phyloP scores from a whole-genome alignment of 2,888 invertebrate species.

The Ctenicera cuprea region DNA sequence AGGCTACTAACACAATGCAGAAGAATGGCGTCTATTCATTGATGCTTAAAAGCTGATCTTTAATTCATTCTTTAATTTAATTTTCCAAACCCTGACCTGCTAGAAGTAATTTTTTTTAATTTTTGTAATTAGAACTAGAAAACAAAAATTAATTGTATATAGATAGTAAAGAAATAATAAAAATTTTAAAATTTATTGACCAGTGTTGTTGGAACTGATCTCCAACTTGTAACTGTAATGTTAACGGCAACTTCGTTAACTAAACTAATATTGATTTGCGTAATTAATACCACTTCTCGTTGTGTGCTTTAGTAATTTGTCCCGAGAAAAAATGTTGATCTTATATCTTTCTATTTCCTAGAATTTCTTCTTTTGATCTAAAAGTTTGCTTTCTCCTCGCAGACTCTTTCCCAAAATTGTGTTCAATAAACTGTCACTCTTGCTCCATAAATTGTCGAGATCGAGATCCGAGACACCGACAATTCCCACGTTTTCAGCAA shows the following conservation, averaged over 20 bases:
- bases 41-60: no score
- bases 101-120: no score
- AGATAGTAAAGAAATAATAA: no score
- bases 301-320: not conserved
- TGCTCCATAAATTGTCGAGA: not conserved
- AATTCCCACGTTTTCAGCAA: conserved; percentile 23
- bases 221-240: not conserved
- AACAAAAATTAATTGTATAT: no score
- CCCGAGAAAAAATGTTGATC: not conserved
- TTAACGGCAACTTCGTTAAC: no score
- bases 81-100: no score
- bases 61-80: no score
- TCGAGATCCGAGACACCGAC: not conserved
- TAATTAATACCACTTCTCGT: not conserved
- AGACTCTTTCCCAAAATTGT: conserved; percentile 19
- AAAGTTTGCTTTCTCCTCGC: not conserved
- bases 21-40: no score
- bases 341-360: not conserved
- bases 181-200: no score
- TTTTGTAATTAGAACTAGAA: no score
- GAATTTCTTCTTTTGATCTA: not conserved
- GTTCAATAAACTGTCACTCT: conserved; percentile 15
- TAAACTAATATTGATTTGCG: not conserved
- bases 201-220: no score
- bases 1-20: no score